Base-by-base conservation (phyloP, 2,888 invertebrate species). In the Lingula anatina region DNA sequence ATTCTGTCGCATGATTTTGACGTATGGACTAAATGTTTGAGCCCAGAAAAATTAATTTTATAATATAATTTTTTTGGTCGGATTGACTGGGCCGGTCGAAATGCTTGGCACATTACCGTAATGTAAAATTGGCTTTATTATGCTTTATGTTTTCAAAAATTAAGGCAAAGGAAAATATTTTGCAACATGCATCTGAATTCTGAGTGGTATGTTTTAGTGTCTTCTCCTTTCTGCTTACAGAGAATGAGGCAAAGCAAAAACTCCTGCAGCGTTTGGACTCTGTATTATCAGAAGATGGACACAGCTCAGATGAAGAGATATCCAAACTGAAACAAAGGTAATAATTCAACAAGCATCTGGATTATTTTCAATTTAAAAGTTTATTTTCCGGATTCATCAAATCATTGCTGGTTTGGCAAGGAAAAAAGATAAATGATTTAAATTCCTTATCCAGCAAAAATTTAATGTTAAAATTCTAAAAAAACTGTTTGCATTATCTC, bases 261-360 rank as follows among this genome's bases (percentile, higher is more conserved):
- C 53, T 61, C n/a, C 42, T 64, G 27, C 54, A 65, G 47, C 47
- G 62, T 43, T 46, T 66, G 20, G 53, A 52, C 5, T 61, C 62
- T 2, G 53, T 61, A 23, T 53, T 52, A 41, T 58, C 58, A 21
- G 53, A 57, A n/a, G 54, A 36, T 25, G 44, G 47, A 5, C 44
- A 51, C 35, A 20, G 38, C 40, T 15, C 25, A 41, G 21, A 37
- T 51, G 9, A 31, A 46, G 26, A 47, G 36, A 31, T n/a, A 43
- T n/a, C 7, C n/a, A 46, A 7, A 38, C 46, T 25, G 49, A 52
- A 24, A 46, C 49, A 27, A 42, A 43, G 3, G 36, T 44, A 24
- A 45, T 46, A 12, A 40, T 49, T 23, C 54, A 52, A 2, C 20
- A 43, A 9, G 47, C 48, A 12, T 43, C 21, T n/a, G 26, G 27